Evolutionary conservation across 2,888 invertebrate genomes (phyloP), one percentile per base, ranked within the genome.

Genomic region (Lasioglossum vierecki): DNA sequence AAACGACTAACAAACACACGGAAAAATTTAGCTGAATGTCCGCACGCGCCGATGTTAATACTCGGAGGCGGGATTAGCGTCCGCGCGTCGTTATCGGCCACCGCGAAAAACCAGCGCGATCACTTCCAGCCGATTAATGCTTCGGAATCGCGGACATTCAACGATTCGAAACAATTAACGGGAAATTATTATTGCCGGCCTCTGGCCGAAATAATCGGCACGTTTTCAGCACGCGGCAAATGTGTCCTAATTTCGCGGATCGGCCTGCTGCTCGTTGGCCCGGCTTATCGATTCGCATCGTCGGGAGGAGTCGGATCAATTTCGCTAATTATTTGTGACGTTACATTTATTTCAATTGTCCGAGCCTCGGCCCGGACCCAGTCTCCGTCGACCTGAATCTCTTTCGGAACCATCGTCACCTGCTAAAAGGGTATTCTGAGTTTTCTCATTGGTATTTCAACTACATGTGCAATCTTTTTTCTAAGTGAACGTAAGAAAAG

Each of bases 111-210:
- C 46, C 49, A n/a, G 60, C 18, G 76, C 68, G 73, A 76, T 70
- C 53, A 30, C 46, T 81, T 83, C 66, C 72, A 41, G 57, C 80
- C 83, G 86, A 87, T 87, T 83, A 83, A 76, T 79, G 57, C 70
- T 76, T 35, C 30, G n/a, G 75, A 72, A 80, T 79, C 41, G 73
- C 73, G 41, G 30, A 39, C 76, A 71, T 76, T 39, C 22, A 73
- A 41, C 60, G 72, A 77, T 80, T 63, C 80, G 49, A 79, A 68
- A 76, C 84, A 73, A 73, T 79, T 79, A 74, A 76, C 5, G 72
- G 68, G 60, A 78, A 30, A 85, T 76, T 71, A 85, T 86, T 79
- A 44, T 79, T 49, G 41, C 39, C 70, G 60, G 53, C 4, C 22
- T 44, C n/a, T 3, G 15, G 49, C 70, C 26, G 71, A 44, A 85